Conservation (phyloP, 2,888 invertebrate genomes). For the Latrodectus elegans region DNA sequence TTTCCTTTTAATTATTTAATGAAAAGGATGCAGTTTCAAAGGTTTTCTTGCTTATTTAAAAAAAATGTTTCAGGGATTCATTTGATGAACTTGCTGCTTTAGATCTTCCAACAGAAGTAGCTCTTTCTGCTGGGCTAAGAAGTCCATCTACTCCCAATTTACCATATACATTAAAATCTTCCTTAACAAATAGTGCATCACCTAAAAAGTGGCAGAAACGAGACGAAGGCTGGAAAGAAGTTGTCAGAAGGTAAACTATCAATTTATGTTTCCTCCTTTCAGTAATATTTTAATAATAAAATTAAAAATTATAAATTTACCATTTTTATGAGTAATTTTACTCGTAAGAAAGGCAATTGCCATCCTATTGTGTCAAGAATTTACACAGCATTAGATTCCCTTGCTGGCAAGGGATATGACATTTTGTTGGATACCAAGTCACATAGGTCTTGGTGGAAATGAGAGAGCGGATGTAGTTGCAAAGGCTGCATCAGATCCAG, state of each 20-base stretch:
- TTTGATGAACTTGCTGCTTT: conserved; percentile 37
- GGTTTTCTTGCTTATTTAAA: neutral
- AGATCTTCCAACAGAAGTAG: conserved; percentile 57
- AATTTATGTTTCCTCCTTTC: neutral
- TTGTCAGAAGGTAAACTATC: conserved; percentile 84
- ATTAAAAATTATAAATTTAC: neutral
- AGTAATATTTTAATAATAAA: neutral
- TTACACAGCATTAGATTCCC: too few relatives aligned
- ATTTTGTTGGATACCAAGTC: too few relatives aligned
- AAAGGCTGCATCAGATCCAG: too few relatives aligned
- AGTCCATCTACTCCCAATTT: conserved; percentile 54
- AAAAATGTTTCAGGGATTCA: conserved; percentile 45
- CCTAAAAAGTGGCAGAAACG: conserved; percentile 77
- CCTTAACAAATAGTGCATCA: conserved; percentile 56
- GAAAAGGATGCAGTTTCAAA: too few relatives aligned
- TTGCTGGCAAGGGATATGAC: too few relatives aligned
- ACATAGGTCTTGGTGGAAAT: too few relatives aligned
- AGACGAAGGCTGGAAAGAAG: conserved; percentile 98
- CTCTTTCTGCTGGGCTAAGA: conserved; percentile 45
- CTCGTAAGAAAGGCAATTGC: too few relatives aligned
- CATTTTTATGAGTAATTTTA: too few relatives aligned
- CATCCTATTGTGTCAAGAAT: too few relatives aligned
- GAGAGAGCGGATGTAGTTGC: too few relatives aligned
- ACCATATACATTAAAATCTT: conserved; percentile 54
- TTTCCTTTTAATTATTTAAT: too few relatives aligned